Evolutionary conservation across 2,888 invertebrate species (phyloP), one percentile per base, ranked within the genome.

Genomic region (Hydropsyche betteni): DNA sequence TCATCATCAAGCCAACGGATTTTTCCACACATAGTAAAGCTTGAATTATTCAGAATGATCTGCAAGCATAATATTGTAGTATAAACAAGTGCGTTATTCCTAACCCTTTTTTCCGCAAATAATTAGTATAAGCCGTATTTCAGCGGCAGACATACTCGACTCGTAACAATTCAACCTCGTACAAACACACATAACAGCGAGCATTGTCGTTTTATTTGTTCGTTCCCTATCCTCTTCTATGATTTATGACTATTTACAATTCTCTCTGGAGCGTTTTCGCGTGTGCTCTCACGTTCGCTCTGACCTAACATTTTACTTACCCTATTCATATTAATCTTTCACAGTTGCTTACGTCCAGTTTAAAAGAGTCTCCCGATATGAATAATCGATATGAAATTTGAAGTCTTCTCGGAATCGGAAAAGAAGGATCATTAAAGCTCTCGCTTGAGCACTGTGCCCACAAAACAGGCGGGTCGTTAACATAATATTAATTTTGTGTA

Each of bases 231-330:
- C 64, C 34, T 64, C 36, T 34, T 33, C 64, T 34, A 36, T 36
- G 64, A 64, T 64, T 64, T 64, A 64, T 64, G 64, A 33, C 64
- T 36, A 64, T 64, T 64, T 64, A 64, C 64, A 64, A 64, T 64
- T 64, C 64, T 36, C 64, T 36, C 34, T 34, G 64, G 12, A 36
- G 34, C 10, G 34, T 64, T 64, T 36, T 64, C 34, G 36, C 55
- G 55, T 14, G 55, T 55, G 14, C 55, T 55, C 16, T 16, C 55
- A 55, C 6, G 55, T 55, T 3, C n/a, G 55, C 44, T 44, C 44
- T 44, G 44, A 44, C 44, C 44, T 44, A 44, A 44, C 44, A 10
- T 44, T 44, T 44, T 44, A 44, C 44, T 44, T 44, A 44, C 3
- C n/a, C 16, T 24, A 16, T 58, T 58, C 16, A 16, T 16, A 58